phyloP scores from a whole-genome alignment of 2,113 vertebrate species.

The Pterocles orientalis region DNA sequence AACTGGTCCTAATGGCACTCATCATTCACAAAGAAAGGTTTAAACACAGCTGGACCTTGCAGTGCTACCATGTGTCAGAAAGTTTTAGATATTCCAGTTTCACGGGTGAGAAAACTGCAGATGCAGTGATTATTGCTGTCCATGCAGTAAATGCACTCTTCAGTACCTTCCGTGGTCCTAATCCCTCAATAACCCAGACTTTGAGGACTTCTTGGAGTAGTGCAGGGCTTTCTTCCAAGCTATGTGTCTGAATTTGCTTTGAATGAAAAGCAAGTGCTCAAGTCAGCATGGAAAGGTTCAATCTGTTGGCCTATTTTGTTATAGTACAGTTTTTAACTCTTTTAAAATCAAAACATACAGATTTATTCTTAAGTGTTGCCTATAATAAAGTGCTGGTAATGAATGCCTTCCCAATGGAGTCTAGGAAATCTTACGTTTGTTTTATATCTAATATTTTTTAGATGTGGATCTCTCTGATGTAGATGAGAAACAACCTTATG shows the following conservation, averaged over 20 bases:
- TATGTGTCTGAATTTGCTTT: background rate
- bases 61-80: background rate
- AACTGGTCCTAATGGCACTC: background rate
- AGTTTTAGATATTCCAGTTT: background rate
- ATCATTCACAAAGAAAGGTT: background rate
- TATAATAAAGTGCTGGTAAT: background rate
- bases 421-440: background rate
- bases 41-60: background rate
- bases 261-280: background rate
- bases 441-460: slow-evolving; percentile 57
- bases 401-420: background rate
- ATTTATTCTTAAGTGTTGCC: background rate
- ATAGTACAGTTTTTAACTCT: background rate
- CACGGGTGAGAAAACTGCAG: background rate
- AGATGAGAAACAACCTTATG: slow-evolving; percentile 83
- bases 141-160: background rate
- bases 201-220: background rate
- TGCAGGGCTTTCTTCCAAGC: background rate
- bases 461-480: slow-evolving; percentile 86
- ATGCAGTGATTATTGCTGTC: background rate
- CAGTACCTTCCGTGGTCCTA: background rate
- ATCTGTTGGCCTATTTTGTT: background rate
- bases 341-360: background rate
- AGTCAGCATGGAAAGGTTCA: background rate
- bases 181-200: background rate